Evolutionary conservation across 2,888 invertebrate species (phyloP).

Genomic region (Drosophila borealis): DNA sequence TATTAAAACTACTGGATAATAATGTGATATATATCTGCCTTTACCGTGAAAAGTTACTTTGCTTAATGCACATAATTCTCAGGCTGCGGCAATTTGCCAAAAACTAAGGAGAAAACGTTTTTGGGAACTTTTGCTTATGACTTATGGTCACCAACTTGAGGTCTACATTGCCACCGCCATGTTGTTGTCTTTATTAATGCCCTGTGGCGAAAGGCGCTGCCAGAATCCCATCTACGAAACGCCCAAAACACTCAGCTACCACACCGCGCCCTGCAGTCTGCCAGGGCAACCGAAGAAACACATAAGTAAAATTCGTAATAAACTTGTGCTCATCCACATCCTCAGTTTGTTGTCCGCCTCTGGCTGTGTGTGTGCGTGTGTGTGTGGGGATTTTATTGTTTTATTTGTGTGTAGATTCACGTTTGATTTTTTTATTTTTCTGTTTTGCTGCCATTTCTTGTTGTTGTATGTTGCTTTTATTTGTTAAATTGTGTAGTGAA

Average conservation of each 20-base stretch:
- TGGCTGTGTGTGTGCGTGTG: slow-evolving; percentile 34
- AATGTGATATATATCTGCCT: slow-evolving; percentile 9
- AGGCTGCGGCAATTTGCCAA: slow-evolving; percentile 24
- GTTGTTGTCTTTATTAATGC: slow-evolving; percentile 76
- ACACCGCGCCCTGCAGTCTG: neutral
- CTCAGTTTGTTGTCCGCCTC: neutral
- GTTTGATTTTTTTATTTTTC: slow-evolving; percentile 50
- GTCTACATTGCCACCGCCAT: slow-evolving; percentile 31
- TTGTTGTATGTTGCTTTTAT: slow-evolving; percentile 56
- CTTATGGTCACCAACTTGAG: slow-evolving; percentile 49
- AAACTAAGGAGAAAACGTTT: slow-evolving; percentile 19
- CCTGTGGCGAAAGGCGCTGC: slow-evolving; percentile 61
- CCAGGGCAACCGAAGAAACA: slow-evolving; percentile 55
- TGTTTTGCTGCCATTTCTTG: slow-evolving; percentile 38
- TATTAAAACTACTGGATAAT: slow-evolving; percentile 13
- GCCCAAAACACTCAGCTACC: neutral
- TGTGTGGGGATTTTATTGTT: slow-evolving; percentile 70
- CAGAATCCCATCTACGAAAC: neutral
- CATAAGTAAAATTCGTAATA: slow-evolving; percentile 79
- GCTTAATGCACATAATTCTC: slow-evolving; percentile 9
- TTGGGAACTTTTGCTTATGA: slow-evolving; percentile 48
- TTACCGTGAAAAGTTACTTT: slow-evolving; percentile 1
- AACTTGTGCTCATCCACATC: slow-evolving; percentile 64
- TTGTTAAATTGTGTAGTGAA: slow-evolving; percentile 79
- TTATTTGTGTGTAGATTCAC: slow-evolving; percentile 74